These are phyloP conservation scores for Colletes collaris DNA, from an alignment of 2,888 invertebrate species.

Conservation along the genomic window DNA sequence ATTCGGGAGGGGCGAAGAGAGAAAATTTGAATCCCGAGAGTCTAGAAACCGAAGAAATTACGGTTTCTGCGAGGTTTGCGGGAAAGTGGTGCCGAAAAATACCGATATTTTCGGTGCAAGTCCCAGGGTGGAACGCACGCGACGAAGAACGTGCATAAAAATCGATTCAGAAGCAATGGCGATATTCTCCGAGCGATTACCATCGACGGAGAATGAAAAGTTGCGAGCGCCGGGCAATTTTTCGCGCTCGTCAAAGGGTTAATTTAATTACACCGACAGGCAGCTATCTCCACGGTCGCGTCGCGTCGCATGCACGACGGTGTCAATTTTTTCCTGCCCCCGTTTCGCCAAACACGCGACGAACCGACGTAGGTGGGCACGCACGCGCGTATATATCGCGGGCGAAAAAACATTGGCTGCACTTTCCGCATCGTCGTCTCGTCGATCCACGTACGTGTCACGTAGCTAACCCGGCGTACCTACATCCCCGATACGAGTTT, in stretches of 20 bases:
- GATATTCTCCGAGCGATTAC: background rate
- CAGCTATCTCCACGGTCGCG: no score
- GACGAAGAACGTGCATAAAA: background rate
- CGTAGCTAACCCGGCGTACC: slow-evolving; percentile 24
- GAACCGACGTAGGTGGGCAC: background rate
- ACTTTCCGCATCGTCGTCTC: slow-evolving; percentile 48
- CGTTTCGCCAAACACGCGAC: background rate
- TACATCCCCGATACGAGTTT: slow-evolving; percentile 50
- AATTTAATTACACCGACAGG: slow-evolving; percentile 37
- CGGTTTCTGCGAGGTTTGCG: no score
- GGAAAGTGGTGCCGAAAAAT: no score
- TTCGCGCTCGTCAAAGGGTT: slow-evolving; percentile 7
- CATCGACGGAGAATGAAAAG: background rate
- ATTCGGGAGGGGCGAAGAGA: slow-evolving; percentile 6
- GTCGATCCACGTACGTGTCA: slow-evolving; percentile 47
- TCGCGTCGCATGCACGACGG: no score
- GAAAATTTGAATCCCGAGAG: no score
- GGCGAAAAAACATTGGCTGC: slow-evolving; percentile 39
- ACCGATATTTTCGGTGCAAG: no score
- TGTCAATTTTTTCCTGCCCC: background rate
- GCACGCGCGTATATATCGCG: background rate
- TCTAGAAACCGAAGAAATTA: no score
- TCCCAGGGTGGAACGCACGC: no score
- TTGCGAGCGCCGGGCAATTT: no score
- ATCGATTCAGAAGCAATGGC: background rate